Percentiles rank a stretch among this genome's conserved stretches.
Evolutionary conservation across 2,113 vertebrate species (phyloP).

Genomic region (Macroglossus sobrinus): DNA sequence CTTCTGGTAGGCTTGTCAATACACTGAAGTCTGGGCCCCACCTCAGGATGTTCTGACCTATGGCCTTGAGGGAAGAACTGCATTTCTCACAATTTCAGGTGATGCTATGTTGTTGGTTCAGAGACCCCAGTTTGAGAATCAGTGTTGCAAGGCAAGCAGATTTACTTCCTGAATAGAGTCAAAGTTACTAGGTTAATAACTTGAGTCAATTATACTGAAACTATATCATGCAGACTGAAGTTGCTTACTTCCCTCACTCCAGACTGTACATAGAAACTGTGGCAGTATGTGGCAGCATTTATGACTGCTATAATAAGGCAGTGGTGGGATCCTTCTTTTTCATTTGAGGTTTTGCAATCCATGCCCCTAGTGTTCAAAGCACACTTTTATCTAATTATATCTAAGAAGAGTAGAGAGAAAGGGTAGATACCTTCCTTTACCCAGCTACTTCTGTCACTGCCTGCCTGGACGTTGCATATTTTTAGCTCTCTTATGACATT

Average conservation of each 20-base stretch:
- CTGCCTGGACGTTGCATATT: neutral
- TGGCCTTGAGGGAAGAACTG: neutral
- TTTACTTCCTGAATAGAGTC: neutral
- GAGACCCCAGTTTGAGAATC: neutral
- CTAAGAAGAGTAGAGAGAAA: neutral
- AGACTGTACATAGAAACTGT: neutral
- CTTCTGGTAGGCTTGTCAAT: neutral
- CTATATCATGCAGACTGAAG: neutral
- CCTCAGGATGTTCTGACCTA: neutral
- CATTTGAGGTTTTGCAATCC: neutral
- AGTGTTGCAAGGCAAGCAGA: neutral
- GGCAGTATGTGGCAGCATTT: neutral
- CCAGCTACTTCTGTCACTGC: neutral
- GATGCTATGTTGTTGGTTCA: neutral
- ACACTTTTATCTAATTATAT: neutral
- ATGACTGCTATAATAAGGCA: neutral
- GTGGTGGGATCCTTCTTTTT: neutral
- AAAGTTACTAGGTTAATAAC: neutral
- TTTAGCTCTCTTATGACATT: neutral
- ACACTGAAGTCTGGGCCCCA: accelerated
- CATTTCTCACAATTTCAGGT: neutral
- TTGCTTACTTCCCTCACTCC: neutral
- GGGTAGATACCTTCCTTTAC: neutral
- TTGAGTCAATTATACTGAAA: neutral
- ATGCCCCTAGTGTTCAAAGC: neutral